These are phyloP conservation scores for Lasioglossum figueresi DNA, from an alignment of 2,888 invertebrate genomes.

Conservation along the genomic window DNA sequence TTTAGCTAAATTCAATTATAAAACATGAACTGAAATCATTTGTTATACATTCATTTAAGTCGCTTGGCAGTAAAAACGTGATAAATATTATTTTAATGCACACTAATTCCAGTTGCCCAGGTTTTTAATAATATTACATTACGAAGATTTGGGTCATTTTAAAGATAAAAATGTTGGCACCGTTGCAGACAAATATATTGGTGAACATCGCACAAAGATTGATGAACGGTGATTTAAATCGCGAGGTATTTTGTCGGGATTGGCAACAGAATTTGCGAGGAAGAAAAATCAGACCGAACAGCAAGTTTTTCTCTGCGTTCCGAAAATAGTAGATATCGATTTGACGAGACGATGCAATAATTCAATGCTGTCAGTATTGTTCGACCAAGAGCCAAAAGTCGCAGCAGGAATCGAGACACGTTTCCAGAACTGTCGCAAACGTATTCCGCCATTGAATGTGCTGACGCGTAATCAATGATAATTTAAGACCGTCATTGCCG, in stretches of 20 bases:
- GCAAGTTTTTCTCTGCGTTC: background rate
- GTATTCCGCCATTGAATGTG: background rate
- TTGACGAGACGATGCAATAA: background rate
- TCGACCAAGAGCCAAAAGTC: background rate
- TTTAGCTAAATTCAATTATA: background rate
- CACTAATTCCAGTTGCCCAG: background rate
- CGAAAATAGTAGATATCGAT: background rate
- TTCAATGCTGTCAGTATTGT: background rate
- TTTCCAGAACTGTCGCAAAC: background rate
- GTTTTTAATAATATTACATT: background rate
- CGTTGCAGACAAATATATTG: background rate
- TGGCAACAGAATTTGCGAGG: background rate
- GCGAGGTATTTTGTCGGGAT: background rate
- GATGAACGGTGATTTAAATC: background rate
- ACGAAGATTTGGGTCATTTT: background rate
- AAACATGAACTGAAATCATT: background rate
- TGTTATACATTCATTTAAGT: background rate
- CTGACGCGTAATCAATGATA: background rate
- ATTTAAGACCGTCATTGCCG: slow-evolving; percentile 1
- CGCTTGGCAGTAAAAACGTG: too few relatives aligned
- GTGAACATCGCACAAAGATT: background rate
- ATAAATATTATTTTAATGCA: background rate
- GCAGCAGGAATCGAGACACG: background rate
- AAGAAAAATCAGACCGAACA: background rate
- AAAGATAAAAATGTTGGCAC: background rate